These are phyloP conservation scores for Porites cylindrica DNA, from an alignment of 92 coral and sea anemone species.

Conservation along the genomic window DNA sequence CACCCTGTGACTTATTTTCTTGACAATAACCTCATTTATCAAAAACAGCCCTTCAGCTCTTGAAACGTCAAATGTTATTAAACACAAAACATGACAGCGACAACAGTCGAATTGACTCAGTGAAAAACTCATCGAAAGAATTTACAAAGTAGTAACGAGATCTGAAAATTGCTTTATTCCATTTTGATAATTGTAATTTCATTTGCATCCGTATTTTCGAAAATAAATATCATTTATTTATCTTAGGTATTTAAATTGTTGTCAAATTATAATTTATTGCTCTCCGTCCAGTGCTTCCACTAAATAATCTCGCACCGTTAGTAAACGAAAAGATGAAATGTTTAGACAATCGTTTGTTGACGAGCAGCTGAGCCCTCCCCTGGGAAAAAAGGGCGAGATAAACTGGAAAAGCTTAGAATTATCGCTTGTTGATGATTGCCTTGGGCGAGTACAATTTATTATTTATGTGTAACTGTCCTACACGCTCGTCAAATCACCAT, in stretches of 20 bases:
- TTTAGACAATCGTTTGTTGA: neutral
- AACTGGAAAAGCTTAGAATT: neutral
- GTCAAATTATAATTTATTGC: conserved; percentile 40
- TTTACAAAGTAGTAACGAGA: neutral
- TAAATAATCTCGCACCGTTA: conserved; percentile 3
- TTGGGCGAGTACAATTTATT: conserved; percentile 27
- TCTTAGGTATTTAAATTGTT: conserved; percentile 35
- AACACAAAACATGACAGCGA: neutral
- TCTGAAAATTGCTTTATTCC: neutral
- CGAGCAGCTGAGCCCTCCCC: neutral
- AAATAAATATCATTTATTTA: conserved; percentile 36
- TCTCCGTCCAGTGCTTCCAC: neutral
- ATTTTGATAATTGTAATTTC: conserved; percentile 11
- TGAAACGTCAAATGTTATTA: neutral
- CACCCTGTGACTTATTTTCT: conserved; percentile 29
- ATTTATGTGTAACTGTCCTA: conserved; percentile 39
- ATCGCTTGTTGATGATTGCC: conserved; percentile 1
- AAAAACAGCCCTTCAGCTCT: conserved; percentile 2
- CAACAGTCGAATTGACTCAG: neutral
- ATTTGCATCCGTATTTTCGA: conserved; percentile 27
- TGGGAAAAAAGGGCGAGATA: neutral
- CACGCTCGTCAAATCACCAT: conserved; percentile 24
- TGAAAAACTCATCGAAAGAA: neutral
- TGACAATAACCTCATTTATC: conserved; percentile 16
- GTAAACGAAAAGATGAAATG: neutral